Conservation (phyloP, 2,888 invertebrate species). For the Drosophila affinis region DNA sequence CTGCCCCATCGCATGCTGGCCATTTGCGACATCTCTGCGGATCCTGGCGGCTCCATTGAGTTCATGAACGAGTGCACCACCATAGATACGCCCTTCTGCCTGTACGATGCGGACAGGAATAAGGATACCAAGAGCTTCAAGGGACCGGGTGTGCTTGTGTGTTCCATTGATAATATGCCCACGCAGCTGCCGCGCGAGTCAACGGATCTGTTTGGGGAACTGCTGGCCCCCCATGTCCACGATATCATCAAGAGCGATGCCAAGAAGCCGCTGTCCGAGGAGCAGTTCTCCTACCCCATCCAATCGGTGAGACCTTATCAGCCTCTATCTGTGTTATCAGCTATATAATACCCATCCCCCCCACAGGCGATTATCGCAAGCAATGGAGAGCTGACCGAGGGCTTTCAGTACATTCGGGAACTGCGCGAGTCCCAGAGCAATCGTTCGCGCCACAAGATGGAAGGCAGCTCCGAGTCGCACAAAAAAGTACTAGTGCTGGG, state of each 20-base stretch:
- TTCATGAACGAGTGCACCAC: slow-evolving; percentile 99
- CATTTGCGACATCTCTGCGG: slow-evolving; percentile 99
- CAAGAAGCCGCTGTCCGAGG: slow-evolving; percentile 89
- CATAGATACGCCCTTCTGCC: slow-evolving; percentile 99
- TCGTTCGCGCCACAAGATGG: slow-evolving; percentile 89
- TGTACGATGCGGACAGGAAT: slow-evolving; percentile 99
- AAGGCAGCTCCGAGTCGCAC: slow-evolving; percentile 86
- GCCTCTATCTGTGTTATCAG: slow-evolving; percentile 14
- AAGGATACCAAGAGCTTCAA: slow-evolving; percentile 98
- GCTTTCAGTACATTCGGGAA: slow-evolving; percentile 97
- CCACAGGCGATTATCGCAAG: slow-evolving; percentile 96
- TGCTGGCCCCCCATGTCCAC: slow-evolving; percentile 93
- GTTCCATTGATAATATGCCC: slow-evolving; percentile 99
- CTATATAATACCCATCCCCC: neutral
- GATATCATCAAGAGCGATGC: slow-evolving; percentile 96
- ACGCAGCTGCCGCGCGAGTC: slow-evolving; percentile 98
- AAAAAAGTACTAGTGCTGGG: slow-evolving; percentile 95
- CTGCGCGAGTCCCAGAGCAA: slow-evolving; percentile 88
- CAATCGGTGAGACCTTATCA: slow-evolving; percentile 77
- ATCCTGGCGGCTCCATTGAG: slow-evolving; percentile 99
- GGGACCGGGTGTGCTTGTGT: slow-evolving; percentile 98
- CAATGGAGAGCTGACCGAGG: slow-evolving; percentile 95
- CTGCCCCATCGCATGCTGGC: slow-evolving; percentile 95
- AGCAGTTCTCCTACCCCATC: slow-evolving; percentile 86
- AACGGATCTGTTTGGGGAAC: slow-evolving; percentile 98